Evolutionary conservation across 37 sponge, comb jelly and placozoan species (phyloP).

Genomic region (Dysidea cf. avara): DNA sequence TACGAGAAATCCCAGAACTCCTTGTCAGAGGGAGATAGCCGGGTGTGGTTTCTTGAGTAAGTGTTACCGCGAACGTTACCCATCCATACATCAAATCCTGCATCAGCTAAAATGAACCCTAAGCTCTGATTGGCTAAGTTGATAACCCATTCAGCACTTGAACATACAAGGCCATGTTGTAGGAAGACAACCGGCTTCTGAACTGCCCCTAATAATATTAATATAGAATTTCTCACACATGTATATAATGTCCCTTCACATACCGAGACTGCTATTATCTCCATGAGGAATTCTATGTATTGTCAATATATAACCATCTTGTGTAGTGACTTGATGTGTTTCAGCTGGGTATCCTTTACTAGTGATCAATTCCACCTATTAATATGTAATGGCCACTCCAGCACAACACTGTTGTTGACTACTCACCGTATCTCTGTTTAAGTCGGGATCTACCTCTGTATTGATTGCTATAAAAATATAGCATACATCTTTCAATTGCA

Average conservation of each 20-base stretch:
- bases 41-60: constrained; percentile 86
- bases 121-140: constrained; percentile 82
- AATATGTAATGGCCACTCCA: too few relatives aligned
- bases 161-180: constrained; percentile 87
- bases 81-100: constrained; percentile 98
- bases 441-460: too few relatives aligned
- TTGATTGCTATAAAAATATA: too few relatives aligned
- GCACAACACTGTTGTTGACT: too few relatives aligned
- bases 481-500: too few relatives aligned
- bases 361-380: constrained; percentile 77
- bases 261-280: too few relatives aligned
- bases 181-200: constrained; percentile 65
- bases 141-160: constrained; percentile 84
- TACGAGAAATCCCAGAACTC: constrained; percentile 83
- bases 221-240: too few relatives aligned
- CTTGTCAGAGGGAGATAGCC: constrained; percentile 46
- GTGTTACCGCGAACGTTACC: constrained; percentile 96
- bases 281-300: constrained; percentile 81
- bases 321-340: constrained; percentile 75
- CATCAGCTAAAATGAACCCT: constrained; percentile 86
- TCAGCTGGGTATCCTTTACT: constrained; percentile 86
- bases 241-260: too few relatives aligned
- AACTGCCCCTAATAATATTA: too few relatives aligned
- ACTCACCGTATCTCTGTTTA: too few relatives aligned
- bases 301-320: constrained; percentile 87